These are phyloP conservation scores for Nebria ingens DNA, from an alignment of 1,140 invertebrate genomes.

Conservation along the genomic window DNA sequence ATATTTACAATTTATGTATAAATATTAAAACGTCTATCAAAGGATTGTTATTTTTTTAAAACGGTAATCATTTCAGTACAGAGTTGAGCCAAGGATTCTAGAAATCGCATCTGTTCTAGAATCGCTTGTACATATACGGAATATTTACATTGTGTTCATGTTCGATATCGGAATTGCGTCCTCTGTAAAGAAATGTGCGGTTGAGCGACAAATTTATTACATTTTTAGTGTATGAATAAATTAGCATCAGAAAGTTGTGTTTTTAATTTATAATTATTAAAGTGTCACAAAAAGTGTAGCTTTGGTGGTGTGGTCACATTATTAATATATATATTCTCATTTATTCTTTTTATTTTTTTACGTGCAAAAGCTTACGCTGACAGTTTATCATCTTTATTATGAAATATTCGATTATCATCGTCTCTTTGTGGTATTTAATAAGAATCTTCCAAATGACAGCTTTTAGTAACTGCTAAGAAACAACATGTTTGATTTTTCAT, in stretches of 20 bases:
- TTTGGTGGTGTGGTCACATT: conserved; percentile 6
- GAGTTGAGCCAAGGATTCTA: too few species aligned
- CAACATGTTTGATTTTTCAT: too few species aligned
- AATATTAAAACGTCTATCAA: neutral
- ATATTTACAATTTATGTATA: too few species aligned
- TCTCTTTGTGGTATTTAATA: too few species aligned
- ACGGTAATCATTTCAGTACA: too few species aligned
- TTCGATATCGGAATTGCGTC: neutral
- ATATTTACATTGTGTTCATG: neutral
- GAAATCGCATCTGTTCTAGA: too few species aligned
- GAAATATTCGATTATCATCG: too few species aligned
- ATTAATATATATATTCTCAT: conserved; percentile 3
- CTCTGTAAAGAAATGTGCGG: neutral
- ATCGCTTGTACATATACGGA: neutral
- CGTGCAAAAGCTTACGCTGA: neutral
- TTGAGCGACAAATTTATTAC: neutral
- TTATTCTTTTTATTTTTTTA: conserved; percentile 1
- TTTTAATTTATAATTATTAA: neutral
- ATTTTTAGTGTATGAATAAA: neutral
- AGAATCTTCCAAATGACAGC: too few species aligned
- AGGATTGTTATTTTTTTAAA: neutral
- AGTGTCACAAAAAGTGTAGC: conserved; percentile 1
- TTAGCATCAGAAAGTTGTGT: conserved; percentile 1
- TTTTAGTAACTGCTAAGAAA: too few species aligned
- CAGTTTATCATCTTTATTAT: too few species aligned